A percentile compares a stretch with the other conserved stretches of the same genome.
Conservation (phyloP, 1,140 invertebrate genomes). For the Drosophila subpulchrella region DNA sequence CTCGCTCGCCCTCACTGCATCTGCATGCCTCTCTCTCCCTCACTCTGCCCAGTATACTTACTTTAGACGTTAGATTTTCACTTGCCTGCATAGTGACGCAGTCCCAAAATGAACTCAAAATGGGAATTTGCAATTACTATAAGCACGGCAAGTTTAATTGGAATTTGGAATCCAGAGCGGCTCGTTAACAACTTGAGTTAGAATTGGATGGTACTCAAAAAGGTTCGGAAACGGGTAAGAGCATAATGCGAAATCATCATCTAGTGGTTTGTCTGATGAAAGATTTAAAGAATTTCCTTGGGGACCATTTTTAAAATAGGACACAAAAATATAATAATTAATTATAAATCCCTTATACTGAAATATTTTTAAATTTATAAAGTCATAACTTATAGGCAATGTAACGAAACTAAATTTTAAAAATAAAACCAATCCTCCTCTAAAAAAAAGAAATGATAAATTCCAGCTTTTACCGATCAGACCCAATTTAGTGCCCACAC, state of each 20-base stretch:
- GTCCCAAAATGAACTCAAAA: conserved; percentile 41
- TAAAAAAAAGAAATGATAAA: conserved; percentile 1
- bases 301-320: neutral
- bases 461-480: neutral
- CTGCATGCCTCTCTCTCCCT: conserved; percentile 5
- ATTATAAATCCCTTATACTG: neutral
- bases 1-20: conserved; percentile 13
- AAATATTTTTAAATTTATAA: no score
- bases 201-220: conserved; percentile 24
- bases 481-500: conserved; percentile 1
- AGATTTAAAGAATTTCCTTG: neutral
- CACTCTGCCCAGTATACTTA: conserved; percentile 15
- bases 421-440: neutral
- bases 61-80: conserved; percentile 57
- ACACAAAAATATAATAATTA: neutral
- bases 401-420: no score
- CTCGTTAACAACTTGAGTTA: conserved; percentile 35
- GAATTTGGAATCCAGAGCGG: conserved; percentile 33
- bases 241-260: conserved; percentile 2
- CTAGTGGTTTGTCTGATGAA: neutral
- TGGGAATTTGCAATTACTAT: conserved; percentile 61
- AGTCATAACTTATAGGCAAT: no score
- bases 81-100: conserved; percentile 47
- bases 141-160: conserved; percentile 60
- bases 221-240: conserved; percentile 9